Evolutionary conservation across 35 echinoderm and acorn worm genomes (phyloP).

Genomic region (Patiria miniata): DNA sequence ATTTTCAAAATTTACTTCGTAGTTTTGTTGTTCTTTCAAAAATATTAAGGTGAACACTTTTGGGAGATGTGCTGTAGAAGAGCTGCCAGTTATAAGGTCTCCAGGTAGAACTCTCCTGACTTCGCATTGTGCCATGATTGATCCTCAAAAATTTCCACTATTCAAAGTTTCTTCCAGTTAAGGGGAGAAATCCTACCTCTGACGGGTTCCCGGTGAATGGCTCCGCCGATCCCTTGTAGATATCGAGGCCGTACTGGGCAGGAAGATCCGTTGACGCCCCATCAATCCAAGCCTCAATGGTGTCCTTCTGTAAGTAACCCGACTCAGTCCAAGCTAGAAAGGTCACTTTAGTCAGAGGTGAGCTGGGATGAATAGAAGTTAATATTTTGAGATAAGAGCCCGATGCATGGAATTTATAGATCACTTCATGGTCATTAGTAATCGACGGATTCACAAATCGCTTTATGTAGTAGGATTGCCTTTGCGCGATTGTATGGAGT

Average conservation of each 20-base stretch:
- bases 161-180: background rate
- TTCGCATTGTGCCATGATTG: background rate
- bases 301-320: background rate
- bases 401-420: background rate
- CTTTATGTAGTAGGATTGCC: too few species aligned
- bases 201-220: background rate
- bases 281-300: background rate
- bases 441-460: too few species aligned
- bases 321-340: conserved; percentile 3
- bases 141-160: background rate
- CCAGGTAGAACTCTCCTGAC: background rate
- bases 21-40: too few species aligned
- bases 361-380: background rate
- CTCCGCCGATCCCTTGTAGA: background rate
- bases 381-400: background rate
- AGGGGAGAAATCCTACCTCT: background rate
- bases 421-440: background rate
- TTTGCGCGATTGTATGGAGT: too few species aligned
- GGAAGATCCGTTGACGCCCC: background rate
- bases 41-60: too few species aligned
- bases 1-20: too few species aligned
- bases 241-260: background rate
- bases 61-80: too few species aligned
- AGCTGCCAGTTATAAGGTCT: background rate
- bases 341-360: background rate